These are phyloP conservation scores for Procambarus virginalis DNA, from an alignment of 1,140 invertebrate genomes.

Conservation along the genomic window DNA sequence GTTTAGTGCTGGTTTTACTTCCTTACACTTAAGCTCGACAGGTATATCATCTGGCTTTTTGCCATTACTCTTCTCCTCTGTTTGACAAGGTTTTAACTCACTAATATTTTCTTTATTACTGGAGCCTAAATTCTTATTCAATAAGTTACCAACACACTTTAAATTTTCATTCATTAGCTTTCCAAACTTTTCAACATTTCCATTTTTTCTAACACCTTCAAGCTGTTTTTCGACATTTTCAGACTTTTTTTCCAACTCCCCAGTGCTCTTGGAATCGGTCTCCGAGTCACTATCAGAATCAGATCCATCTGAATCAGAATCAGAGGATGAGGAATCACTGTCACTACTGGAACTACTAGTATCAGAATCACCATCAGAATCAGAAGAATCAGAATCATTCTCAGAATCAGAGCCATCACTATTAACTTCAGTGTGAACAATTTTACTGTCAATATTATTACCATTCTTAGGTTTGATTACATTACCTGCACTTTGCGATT, in stretches of 20 bases:
- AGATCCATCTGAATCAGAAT: constrained; percentile 31
- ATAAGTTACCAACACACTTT: background rate
- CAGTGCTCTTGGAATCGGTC: constrained; percentile 27
- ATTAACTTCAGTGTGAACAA: background rate
- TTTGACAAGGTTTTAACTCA: background rate
- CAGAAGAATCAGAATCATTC: constrained; percentile 9
- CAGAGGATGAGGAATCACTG: constrained; percentile 17
- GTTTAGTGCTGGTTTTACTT: background rate
- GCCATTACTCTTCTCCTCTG: background rate
- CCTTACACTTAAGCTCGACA: background rate
- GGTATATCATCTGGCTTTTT: background rate
- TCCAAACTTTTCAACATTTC: constrained; percentile 6
- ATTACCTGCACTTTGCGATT: background rate
- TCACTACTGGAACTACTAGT: constrained; percentile 21
- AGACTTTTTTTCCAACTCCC: background rate
- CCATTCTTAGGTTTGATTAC: background rate
- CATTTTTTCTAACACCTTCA: constrained; percentile 3
- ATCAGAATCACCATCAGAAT: constrained; percentile 35
- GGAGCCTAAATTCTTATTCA: background rate
- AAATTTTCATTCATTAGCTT: background rate
- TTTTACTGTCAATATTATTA: background rate
- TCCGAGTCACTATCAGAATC: constrained; percentile 58
- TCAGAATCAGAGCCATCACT: constrained; percentile 33
- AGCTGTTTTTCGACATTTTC: background rate
- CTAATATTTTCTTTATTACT: background rate